Base-by-base conservation (phyloP, 1,140 invertebrate species). In the Hesperophylax magnus region DNA sequence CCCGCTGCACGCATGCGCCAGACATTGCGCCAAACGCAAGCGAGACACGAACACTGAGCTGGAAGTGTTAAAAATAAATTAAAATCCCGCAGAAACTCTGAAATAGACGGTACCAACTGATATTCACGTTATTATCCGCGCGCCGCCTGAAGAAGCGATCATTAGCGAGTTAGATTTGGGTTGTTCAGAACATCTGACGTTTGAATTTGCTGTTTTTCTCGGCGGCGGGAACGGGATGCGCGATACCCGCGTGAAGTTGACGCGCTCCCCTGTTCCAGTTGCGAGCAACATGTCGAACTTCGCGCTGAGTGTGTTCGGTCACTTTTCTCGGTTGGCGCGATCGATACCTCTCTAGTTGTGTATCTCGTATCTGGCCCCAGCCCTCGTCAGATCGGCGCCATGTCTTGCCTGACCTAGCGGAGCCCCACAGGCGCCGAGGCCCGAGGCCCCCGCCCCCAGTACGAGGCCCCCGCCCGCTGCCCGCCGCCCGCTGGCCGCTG, bases 21-120 rank as follows among this genome's bases (percentile, higher is more conserved):
- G 31, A 67, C 63, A 67, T 67, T 67, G 63, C 63, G 63, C 63
- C 63, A 67, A 67, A 67, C 31, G 63, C 22, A 31, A 67, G 31
- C 31, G 63, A n/a, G 63, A 67, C 31, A 17, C 8, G 31, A 67
- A 67, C 31, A 67, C 31, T 11, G 3, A 22, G 17, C 63, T 67
- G 31, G 11, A 31, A 67, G 39, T 17, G 63, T 34, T 31, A 67
- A 34, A 34, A 27, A 34, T 8, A n/a, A 67, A 67, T 27, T 6
- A 15, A 67, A 67, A 61, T 34, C 5, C 9, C 63, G 18, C 63
- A 7, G 27, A 20, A 24, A 20, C 58, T 31, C 63, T 14, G 4
- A 31, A 47, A 47, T 47, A 47, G 39, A 47, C 39, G 11, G 17
- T 34, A 11, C 63, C 3, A 4, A 31, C 3, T 11, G 63, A n/a